phyloP scores from a whole-genome alignment of 1,140 invertebrate species.

The Adelges cooleyi region DNA sequence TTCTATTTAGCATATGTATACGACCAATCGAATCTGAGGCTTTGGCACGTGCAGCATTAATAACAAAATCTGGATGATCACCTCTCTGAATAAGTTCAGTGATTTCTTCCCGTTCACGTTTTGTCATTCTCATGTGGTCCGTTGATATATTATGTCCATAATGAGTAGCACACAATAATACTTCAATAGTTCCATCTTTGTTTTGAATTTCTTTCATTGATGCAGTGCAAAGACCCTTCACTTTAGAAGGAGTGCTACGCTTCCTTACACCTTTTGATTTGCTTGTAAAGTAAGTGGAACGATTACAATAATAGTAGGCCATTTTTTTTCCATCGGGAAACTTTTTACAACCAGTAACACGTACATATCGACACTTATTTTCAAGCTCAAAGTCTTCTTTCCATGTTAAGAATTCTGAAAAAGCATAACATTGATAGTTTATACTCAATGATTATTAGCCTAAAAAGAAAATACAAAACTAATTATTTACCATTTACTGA shows the following conservation, averaged over 20 bases:
- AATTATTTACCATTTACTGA: neutral
- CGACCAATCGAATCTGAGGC: slow-evolving; percentile 4
- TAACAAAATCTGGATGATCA: slow-evolving; percentile 23
- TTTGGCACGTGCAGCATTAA: slow-evolving; percentile 9
- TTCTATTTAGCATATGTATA: slow-evolving; percentile 19
- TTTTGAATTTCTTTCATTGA: slow-evolving; percentile 12
- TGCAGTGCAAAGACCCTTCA: slow-evolving; percentile 16
- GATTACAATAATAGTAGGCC: slow-evolving; percentile 19
- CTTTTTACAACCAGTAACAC: slow-evolving; percentile 22
- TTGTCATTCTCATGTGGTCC: slow-evolving; percentile 16
- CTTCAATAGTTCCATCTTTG: neutral
- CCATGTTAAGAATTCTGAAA: slow-evolving; percentile 17
- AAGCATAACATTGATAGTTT: neutral
- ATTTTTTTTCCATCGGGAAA: slow-evolving; percentile 5
- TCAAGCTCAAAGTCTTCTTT: slow-evolving; percentile 21
- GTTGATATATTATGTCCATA: slow-evolving; percentile 21
- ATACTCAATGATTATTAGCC: neutral
- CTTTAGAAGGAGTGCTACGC: slow-evolving; percentile 3
- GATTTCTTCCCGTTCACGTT: slow-evolving; percentile 25
- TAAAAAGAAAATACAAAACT: neutral
- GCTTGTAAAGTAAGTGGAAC: slow-evolving; percentile 16
- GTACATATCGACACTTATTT: slow-evolving; percentile 19
- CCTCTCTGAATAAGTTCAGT: slow-evolving; percentile 8
- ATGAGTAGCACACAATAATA: slow-evolving; percentile 20
- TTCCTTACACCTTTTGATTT: slow-evolving; percentile 19